Percentiles rank a stretch among this genome's conserved stretches.
phyloP scores from a whole-genome alignment of 2,888 invertebrate species.

The Eupsilia transversa region DNA sequence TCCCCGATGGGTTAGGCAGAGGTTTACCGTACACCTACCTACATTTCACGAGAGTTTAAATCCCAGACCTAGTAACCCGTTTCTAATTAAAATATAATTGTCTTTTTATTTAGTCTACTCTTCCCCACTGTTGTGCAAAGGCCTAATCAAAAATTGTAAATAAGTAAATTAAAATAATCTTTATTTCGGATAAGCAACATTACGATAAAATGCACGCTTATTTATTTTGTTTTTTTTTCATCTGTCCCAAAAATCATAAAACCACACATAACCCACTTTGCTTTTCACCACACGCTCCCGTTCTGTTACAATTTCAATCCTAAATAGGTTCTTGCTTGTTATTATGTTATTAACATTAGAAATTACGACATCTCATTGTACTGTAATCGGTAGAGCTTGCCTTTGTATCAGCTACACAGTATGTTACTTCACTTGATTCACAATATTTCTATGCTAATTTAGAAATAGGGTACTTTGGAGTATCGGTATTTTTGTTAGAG shows the following conservation, averaged over 20 bases:
- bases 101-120: too few species aligned
- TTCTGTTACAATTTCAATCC: slow-evolving; percentile 75
- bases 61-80: too few species aligned
- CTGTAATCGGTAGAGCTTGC: slow-evolving; percentile 73
- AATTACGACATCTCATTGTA: slow-evolving; percentile 87
- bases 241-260: background rate
- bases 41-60: too few species aligned
- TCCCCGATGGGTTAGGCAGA: too few species aligned
- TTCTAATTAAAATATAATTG: too few species aligned
- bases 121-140: too few species aligned
- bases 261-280: slow-evolving; percentile 51
- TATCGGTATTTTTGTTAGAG: slow-evolving; percentile 5
- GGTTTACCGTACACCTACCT: too few species aligned
- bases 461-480: slow-evolving; percentile 19
- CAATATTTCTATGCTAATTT: slow-evolving; percentile 57
- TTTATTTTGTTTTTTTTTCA: background rate
- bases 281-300: slow-evolving; percentile 63
- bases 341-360: slow-evolving; percentile 87
- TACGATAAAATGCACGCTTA: background rate
- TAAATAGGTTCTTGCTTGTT: slow-evolving; percentile 78
- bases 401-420: slow-evolving; percentile 53
- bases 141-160: too few species aligned
- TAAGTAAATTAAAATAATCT: too few species aligned
- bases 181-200: too few species aligned
- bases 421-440: slow-evolving; percentile 52